A percentile compares a stretch with the other conserved stretches of the same genome.
Conservation (phyloP, 2,113 vertebrate genomes). For the Myiagra hebetior region DNA sequence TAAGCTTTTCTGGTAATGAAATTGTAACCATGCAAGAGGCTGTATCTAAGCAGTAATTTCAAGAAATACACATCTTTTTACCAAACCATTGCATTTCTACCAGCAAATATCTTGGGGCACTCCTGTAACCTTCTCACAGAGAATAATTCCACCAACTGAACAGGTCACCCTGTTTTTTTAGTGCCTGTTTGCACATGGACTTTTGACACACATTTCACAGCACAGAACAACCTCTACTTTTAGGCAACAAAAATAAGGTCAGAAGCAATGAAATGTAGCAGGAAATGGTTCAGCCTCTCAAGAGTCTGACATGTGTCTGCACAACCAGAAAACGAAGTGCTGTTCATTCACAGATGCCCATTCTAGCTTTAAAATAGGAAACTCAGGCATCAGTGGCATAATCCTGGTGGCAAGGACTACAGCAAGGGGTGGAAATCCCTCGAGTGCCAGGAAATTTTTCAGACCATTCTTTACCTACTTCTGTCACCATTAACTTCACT, state of each 20-base stretch:
- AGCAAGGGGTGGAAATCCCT: background rate
- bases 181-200: background rate
- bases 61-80: background rate
- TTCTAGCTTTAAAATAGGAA: background rate
- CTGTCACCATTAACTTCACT: background rate
- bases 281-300: background rate
- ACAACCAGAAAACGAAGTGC: background rate
- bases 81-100: background rate
- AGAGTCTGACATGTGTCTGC: accelerated
- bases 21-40: background rate
- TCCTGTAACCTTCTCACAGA: background rate
- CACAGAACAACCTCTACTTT: background rate
- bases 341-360: background rate
- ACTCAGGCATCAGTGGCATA: accelerated
- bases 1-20: background rate
- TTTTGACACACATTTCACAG: background rate
- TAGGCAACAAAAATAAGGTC: background rate
- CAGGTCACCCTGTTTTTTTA: background rate
- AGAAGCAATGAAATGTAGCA: background rate
- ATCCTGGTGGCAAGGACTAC: background rate
- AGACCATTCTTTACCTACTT: background rate
- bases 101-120: background rate
- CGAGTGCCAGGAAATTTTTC: background rate
- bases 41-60: background rate
- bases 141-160: background rate